A percentile compares a stretch with the other conserved stretches of the same genome.
phyloP scores from a whole-genome alignment of 2,113 vertebrate species.

The Oncorhynchus keta region DNA sequence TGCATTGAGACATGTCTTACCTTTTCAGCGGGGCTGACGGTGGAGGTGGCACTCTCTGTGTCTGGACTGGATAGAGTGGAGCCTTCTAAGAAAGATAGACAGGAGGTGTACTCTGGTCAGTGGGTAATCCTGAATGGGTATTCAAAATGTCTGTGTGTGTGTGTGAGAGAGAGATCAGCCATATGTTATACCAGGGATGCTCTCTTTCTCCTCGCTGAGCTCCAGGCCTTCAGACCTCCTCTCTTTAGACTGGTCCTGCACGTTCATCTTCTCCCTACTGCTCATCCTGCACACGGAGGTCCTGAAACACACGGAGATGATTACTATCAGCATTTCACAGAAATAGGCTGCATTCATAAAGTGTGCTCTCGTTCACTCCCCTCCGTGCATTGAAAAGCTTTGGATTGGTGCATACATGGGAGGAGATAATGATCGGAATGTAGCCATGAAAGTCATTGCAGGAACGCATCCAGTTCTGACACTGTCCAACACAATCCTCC shows the following conservation, averaged over 20 bases:
- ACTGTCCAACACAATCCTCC: background rate
- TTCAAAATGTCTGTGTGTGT: no score
- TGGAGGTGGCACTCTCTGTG: slow-evolving; percentile 57
- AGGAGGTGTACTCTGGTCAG: background rate
- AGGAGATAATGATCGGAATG: no score
- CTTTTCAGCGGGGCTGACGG: slow-evolving; percentile 58
- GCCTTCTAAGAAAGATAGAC: slow-evolving; percentile 44
- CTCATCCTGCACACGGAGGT: slow-evolving; percentile 89
- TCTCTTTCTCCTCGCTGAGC: slow-evolving; percentile 76
- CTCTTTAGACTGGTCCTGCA: slow-evolving; percentile 90
- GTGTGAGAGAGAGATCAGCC: no score
- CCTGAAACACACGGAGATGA: slow-evolving; percentile 53
- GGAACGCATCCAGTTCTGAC: background rate
- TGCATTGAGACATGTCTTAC: slow-evolving; percentile 29
- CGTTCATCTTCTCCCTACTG: slow-evolving; percentile 86
- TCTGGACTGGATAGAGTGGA: slow-evolving; percentile 58
- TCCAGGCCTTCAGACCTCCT: slow-evolving; percentile 74
- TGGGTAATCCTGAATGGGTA: background rate
- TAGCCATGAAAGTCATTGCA: no score
- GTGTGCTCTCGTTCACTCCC: no score
- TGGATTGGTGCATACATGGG: no score
- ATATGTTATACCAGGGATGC: slow-evolving; percentile 55
- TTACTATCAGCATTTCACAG: no score
- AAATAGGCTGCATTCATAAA: no score
- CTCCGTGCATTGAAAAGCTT: no score